These are phyloP conservation scores for Carcharodon carcharias DNA, from an alignment of 2,797 vertebrate species.

Conservation along the genomic window DNA sequence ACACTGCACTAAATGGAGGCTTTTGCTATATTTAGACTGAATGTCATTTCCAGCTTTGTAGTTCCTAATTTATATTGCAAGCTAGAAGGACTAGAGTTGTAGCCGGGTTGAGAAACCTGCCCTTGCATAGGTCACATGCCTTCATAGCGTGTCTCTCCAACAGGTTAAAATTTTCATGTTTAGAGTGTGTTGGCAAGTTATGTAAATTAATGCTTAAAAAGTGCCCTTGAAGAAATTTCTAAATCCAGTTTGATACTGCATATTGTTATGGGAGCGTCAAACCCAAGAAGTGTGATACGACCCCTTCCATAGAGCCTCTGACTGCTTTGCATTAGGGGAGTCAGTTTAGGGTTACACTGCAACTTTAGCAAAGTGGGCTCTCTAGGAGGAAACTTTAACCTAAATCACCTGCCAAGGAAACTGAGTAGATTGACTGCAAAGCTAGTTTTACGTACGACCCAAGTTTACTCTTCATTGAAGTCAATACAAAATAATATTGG, in stretches of 20 bases:
- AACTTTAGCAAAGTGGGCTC: neutral
- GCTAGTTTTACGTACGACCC: neutral
- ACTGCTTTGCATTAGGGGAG: neutral
- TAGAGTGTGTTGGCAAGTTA: neutral
- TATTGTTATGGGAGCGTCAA: neutral
- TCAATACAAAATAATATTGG: neutral
- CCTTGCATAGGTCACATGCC: neutral
- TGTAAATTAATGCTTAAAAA: neutral
- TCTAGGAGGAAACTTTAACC: neutral
- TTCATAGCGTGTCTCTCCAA: neutral
- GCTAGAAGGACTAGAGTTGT: neutral
- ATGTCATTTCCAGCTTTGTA: neutral
- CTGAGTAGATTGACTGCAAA: neutral
- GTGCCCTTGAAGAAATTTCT: neutral
- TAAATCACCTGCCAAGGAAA: neutral
- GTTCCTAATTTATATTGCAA: neutral
- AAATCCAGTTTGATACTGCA: neutral
- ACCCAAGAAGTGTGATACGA: neutral
- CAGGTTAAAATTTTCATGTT: neutral
- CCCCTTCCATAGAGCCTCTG: neutral
- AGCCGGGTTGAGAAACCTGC: neutral
- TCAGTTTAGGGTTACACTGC: neutral
- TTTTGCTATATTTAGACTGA: neutral
- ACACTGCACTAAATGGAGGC: neutral
- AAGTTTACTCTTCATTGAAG: neutral